A percentile compares a stretch with the other conserved stretches of the same genome.
These are phyloP conservation scores for Eupsilia transversa DNA, from an alignment of 2,888 invertebrate genomes.

Conservation along the genomic window DNA sequence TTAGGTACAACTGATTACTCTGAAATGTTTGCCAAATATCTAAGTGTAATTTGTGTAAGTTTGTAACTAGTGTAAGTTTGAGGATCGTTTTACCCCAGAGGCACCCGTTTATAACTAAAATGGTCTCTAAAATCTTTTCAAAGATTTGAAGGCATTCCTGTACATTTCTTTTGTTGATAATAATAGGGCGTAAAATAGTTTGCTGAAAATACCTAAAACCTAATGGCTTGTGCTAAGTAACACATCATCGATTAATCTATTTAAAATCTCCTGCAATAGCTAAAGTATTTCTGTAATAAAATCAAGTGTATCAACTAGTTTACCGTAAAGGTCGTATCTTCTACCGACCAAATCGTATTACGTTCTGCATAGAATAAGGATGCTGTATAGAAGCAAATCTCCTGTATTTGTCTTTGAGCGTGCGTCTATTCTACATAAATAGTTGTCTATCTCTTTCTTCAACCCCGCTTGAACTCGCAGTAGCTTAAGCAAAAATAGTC, in stretches of 20 bases:
- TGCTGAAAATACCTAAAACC: background rate
- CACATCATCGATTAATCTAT: conserved; percentile 5
- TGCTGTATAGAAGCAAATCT: conserved; percentile 6
- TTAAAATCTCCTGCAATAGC: conserved; percentile 13
- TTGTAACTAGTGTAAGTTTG: too few species aligned
- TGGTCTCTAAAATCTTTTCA: background rate
- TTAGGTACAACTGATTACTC: background rate
- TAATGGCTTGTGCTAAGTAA: background rate
- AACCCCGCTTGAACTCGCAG: background rate
- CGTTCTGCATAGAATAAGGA: conserved; percentile 12
- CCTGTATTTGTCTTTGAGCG: too few species aligned
- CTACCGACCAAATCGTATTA: conserved; percentile 44
- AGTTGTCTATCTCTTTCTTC: background rate
- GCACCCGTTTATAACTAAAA: background rate
- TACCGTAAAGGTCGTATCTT: conserved; percentile 32
- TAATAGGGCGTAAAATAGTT: background rate
- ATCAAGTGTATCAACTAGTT: conserved; percentile 40
- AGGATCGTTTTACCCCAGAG: background rate
- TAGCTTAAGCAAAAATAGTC: background rate
- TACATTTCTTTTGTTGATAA: too few species aligned
- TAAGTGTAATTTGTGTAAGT: too few species aligned
- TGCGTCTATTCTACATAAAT: background rate
- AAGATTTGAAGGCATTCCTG: background rate
- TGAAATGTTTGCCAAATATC: background rate
- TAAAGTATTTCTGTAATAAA: conserved; percentile 40